These are phyloP conservation scores for Laticauda laticaudata DNA, from an alignment of 2,113 vertebrate genomes.

Conservation along the genomic window DNA sequence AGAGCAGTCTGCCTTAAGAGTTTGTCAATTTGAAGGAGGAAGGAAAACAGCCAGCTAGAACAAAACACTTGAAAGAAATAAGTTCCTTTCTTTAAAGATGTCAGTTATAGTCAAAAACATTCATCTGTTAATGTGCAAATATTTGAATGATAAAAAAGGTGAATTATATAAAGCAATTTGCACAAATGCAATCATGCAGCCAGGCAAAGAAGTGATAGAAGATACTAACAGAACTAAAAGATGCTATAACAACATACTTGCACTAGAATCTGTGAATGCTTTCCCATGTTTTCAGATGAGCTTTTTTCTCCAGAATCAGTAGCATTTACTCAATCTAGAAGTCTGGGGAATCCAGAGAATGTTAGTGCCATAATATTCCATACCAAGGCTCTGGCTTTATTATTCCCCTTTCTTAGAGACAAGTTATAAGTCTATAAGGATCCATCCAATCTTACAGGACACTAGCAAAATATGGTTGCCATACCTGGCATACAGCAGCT, in stretches of 20 bases:
- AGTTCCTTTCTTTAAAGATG: not conserved
- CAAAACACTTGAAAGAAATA: not conserved
- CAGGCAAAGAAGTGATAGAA: not conserved
- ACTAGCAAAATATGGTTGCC: not conserved
- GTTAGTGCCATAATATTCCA: not conserved
- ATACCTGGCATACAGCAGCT: not conserved
- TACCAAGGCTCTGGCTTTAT: not conserved
- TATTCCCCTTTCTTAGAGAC: not conserved
- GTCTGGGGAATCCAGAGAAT: not conserved
- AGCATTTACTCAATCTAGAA: not conserved
- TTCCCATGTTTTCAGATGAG: not conserved
- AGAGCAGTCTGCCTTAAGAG: not conserved
- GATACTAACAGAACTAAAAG: not conserved
- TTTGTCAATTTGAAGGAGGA: not conserved
- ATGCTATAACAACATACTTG: not conserved
- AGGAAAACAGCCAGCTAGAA: not conserved
- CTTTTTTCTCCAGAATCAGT: not conserved
- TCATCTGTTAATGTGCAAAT: not conserved
- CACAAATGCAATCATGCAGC: not conserved
- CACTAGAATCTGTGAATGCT: not conserved
- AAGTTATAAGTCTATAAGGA: not conserved
- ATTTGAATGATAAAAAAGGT: not conserved
- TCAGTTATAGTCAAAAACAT: not conserved
- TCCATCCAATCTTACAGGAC: not conserved
- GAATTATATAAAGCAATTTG: not conserved